Base-by-base conservation (phyloP, 2,888 invertebrate species). In the Standfussiana lucernea region DNA sequence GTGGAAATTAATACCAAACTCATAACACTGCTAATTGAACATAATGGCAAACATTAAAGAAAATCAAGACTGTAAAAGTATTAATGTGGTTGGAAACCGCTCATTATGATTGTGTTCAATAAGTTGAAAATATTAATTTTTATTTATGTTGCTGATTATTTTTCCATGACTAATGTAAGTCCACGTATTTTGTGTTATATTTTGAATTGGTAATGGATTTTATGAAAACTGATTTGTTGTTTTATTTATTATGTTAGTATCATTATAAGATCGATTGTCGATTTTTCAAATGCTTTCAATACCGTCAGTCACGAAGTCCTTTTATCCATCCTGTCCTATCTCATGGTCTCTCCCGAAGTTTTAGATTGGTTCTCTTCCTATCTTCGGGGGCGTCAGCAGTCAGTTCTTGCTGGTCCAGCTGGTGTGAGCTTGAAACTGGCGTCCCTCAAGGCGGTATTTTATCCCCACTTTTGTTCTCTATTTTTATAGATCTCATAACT, bases 1-100 rank as follows among this genome's bases (percentile, higher is more conserved):
- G 79, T 83, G 72, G 61, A 66, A 67, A 64, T 53, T 65, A 75
- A 65, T 75, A 72, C 62, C 67, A 72, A 77, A 79, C 50, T 62
- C 32, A 78, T 78, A 69, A 68, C 78, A 72, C 47, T 70, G 32
- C 65, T 70, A 74, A 80, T 85, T 86, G 87, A 72, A 72, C 47
- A 79, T 82, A 69, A 81, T 73, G 65, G 71, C 82, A 67, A 87
- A 83, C 69, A 50, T 66, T 65, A 32, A 75, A 72, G 71, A 80
- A 77, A 76, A 73, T 79, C 28, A 84, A 81, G 79, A 86, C 85
- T 84, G 80, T 72, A 72, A 65, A 83, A 87, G 85, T 87, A 88
- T 87, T 84, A 86, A 64, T 61, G 64, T 77, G 71, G 61, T 69
- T 45, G 47, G 72, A 71, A 70, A 72, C 42, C 64, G 8, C 72